Evolutionary conservation across 1,140 invertebrate species (phyloP).

Genomic region (Brachionus asplanchnoidis): DNA sequence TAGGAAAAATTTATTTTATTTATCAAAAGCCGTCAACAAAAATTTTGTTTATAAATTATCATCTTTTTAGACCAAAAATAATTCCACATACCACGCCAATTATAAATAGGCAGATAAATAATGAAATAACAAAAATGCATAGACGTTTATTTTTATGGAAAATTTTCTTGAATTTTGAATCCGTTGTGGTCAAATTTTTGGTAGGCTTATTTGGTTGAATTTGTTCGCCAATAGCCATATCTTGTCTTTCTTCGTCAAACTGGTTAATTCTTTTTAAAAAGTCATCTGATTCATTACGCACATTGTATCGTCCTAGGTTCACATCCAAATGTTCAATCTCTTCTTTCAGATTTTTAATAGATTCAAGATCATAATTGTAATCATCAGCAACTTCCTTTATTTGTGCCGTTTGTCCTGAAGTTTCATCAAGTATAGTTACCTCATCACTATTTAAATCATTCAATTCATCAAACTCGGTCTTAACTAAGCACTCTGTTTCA

Average conservation of each 20-base stretch:
- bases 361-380: background rate
- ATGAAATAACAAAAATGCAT: background rate
- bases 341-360: background rate
- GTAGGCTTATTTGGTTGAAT: background rate
- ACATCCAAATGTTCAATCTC: constrained; percentile 7
- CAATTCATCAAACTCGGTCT: background rate
- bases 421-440: background rate
- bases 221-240: background rate
- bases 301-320: background rate
- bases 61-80: background rate
- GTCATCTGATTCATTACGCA: background rate
- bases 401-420: background rate
- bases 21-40: background rate
- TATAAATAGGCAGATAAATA: background rate
- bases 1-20: background rate
- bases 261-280: background rate
- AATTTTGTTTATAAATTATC: background rate
- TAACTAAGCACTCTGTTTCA: background rate
- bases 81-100: background rate
- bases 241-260: background rate
- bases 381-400: background rate
- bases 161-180: background rate
- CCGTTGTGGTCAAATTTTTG: background rate
- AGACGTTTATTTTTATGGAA: background rate
- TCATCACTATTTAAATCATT: background rate